Conservation (phyloP, 2,113 vertebrate genomes). For the Ctenomys sociabilis region DNA sequence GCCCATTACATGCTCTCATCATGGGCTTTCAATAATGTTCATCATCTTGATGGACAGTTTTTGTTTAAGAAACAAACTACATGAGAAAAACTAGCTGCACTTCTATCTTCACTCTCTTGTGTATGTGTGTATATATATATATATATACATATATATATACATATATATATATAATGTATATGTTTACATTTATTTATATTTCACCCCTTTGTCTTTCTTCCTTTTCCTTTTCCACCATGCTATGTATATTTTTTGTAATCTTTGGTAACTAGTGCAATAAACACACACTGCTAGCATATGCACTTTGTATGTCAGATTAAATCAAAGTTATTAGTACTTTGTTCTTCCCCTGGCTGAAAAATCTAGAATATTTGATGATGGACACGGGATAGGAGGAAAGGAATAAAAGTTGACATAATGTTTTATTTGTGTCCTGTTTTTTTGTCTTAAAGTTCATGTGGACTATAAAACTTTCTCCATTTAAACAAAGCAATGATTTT, state of each 20-base stretch:
- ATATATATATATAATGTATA: too few relatives aligned
- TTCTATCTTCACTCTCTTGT: neutral
- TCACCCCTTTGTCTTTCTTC: too few relatives aligned
- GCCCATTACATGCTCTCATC: neutral
- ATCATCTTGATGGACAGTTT: constrained; percentile 54
- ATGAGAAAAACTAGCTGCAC: neutral
- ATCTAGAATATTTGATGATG: neutral
- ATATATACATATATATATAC: too few relatives aligned
- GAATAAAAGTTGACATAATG: neutral
- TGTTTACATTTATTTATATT: too few relatives aligned
- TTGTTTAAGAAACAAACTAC: constrained; percentile 58
- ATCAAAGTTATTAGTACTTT: neutral
- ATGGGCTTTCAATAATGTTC: neutral
- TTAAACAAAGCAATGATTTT: neutral
- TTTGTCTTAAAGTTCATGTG: constrained; percentile 37
- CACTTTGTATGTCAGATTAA: constrained; percentile 39
- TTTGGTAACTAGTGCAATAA: constrained; percentile 55
- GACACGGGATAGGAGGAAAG: neutral
- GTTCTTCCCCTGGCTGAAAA: constrained; percentile 40
- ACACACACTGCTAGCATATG: neutral
- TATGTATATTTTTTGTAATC: neutral
- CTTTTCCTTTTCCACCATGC: too few relatives aligned
- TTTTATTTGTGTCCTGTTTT: constrained; percentile 46
- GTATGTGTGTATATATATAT: too few relatives aligned
- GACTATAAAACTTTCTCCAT: neutral